Evolutionary conservation across 2,797 vertebrate genomes (phyloP).

Genomic region (Falco peregrinus): DNA sequence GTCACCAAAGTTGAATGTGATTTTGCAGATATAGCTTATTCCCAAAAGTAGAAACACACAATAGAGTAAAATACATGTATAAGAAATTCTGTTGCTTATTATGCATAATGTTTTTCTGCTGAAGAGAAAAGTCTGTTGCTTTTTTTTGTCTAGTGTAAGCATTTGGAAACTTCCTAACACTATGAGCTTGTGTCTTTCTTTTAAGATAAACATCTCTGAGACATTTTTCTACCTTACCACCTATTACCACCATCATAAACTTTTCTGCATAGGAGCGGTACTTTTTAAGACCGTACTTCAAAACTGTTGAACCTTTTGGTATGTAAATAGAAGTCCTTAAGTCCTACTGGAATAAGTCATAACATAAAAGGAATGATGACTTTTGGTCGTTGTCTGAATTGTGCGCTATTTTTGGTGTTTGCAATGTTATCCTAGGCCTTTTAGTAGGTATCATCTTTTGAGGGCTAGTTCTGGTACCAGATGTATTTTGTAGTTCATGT

Average conservation of each 20-base stretch:
- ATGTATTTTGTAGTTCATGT: not conserved
- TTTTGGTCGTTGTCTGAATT: not conserved
- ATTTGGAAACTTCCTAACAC: not conserved
- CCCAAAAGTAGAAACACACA: not conserved
- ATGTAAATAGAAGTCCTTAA: not conserved
- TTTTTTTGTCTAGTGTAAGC: not conserved
- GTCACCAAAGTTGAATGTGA: not conserved
- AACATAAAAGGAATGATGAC: not conserved
- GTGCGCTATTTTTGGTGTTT: not conserved
- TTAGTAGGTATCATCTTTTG: not conserved
- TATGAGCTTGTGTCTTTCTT: not conserved
- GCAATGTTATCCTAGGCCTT: not conserved
- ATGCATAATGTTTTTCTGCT: not conserved
- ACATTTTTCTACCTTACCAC: not conserved
- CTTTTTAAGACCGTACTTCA: not conserved
- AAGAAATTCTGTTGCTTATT: not conserved
- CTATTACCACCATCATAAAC: not conserved
- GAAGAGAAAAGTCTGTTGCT: not conserved
- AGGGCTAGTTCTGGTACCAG: not conserved
- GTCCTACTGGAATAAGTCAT: not conserved
- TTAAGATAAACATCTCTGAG: not conserved
- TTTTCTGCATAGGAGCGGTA: not conserved
- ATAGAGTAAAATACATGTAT: not conserved
- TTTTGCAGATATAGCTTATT: not conserved
- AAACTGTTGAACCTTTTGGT: not conserved